Evolutionary conservation across 2,113 vertebrate species (phyloP), one percentile per base, ranked within the genome.

Genomic region (Reinhardtius hippoglossoides): DNA sequence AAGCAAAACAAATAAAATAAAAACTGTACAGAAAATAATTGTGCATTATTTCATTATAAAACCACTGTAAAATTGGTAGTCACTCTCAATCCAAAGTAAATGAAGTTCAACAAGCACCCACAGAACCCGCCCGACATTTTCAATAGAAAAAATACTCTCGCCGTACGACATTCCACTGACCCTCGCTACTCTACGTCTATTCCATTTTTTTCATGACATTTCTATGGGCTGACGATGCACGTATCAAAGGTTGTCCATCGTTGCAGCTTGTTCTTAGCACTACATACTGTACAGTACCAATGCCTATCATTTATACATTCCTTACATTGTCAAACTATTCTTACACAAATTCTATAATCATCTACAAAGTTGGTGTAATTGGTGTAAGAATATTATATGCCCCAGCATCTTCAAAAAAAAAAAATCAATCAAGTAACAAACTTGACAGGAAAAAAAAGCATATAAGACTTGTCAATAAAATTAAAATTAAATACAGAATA

Each of bases 401-500:
- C 77, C 73, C 69, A 80, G 88, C 80, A 78, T 84, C n/a, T 81
- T 65, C 4, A 26, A 71, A 71, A 37, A 48, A 64, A 23, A 44
- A 23, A 35, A 59, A 20, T 23, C 62, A 68, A 77, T 67, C 73
- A 88, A 89, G 56, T 77, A 81, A 76, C 40, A 76, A 50, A 78
- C 76, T 83, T 78, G 78, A 83, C 14, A 18, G 15, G 2, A 37
- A 37, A 9, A 37, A 81, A 59, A 91, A 90, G 88, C 27, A 89
- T 83, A 88, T 84, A 91, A 90, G 87, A 85, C 88, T 85, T 74
- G 83, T 73, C 87, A 89, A 92, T 91, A 90, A 90, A 73, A 82
- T 90, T 87, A 80, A 84, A 90, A 84, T 92, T 91, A 92, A 93
- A 91, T 91, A 92, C 84, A 88, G 60, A 87, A 81, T 84, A 83